phyloP scores from a whole-genome alignment of 1,140 invertebrate genomes.

The Musca domestica region DNA sequence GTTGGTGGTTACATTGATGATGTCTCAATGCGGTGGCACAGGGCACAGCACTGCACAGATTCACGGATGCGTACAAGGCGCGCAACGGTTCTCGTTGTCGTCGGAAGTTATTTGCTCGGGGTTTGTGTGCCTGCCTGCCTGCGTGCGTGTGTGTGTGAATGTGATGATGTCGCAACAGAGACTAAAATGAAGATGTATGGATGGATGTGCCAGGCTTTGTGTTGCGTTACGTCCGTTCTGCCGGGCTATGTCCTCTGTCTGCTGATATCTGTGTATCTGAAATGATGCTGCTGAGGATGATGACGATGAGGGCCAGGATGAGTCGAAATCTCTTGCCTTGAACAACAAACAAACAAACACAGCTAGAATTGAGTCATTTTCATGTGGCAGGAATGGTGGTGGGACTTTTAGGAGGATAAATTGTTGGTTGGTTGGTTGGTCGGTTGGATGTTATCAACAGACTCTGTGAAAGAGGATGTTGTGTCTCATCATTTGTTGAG shows the following conservation, averaged over 20 bases:
- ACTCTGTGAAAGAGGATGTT: neutral
- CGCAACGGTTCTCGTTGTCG: too few species aligned
- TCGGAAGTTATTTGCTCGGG: too few species aligned
- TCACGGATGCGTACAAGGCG: too few species aligned
- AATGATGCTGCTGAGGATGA: too few species aligned
- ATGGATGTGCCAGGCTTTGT: neutral
- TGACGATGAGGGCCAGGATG: neutral
- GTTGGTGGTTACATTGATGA: too few species aligned
- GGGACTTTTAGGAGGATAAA: neutral
- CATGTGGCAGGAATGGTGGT: neutral
- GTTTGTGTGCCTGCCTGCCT: too few species aligned
- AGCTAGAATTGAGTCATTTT: too few species aligned
- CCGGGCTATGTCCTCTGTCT: neutral
- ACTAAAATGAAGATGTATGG: constrained; percentile 11
- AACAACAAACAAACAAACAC: constrained; percentile 20
- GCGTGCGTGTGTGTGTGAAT: neutral
- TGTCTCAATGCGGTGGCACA: too few species aligned
- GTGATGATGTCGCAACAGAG: constrained; percentile 15
- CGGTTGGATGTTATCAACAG: neutral
- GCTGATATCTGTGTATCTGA: constrained; percentile 4
- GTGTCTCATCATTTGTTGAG: constrained; percentile 1
- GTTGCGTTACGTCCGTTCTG: constrained; percentile 5
- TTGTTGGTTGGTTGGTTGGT: neutral
- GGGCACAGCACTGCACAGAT: too few species aligned
- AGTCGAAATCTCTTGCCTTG: constrained; percentile 9